phyloP scores from a whole-genome alignment of 2,113 vertebrate species.

The Pomatostomus ruficeps region DNA sequence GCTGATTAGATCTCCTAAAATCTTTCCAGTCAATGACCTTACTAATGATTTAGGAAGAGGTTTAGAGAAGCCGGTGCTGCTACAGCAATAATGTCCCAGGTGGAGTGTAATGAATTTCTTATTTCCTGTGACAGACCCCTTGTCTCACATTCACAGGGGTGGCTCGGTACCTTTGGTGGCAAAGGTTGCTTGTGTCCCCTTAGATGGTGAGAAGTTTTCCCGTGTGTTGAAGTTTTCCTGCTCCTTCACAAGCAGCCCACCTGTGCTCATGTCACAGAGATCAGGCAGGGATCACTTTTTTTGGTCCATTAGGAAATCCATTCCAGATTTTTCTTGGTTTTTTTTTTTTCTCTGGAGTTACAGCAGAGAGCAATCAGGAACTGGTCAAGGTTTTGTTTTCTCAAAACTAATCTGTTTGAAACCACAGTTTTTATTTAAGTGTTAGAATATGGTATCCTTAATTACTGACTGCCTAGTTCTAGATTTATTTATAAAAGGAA shows the following conservation, averaged over 20 bases:
- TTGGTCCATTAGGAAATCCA: background rate
- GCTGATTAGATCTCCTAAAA: background rate
- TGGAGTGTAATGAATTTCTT: background rate
- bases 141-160: background rate
- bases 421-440: background rate
- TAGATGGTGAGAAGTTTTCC: background rate
- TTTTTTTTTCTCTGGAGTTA: background rate
- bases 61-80: background rate
- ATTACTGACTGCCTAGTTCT: background rate
- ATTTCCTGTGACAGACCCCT: background rate
- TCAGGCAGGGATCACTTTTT: background rate
- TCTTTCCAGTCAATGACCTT: background rate
- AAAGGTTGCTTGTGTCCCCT: background rate
- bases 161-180: background rate
- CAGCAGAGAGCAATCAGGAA: background rate
- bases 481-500: background rate
- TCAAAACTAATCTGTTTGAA: background rate
- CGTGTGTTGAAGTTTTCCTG: background rate
- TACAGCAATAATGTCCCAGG: background rate
- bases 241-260: background rate
- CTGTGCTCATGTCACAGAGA: rapidly evolving
- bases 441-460: background rate
- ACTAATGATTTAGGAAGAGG: background rate
- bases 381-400: background rate
- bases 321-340: background rate